Conservation (phyloP, 2,888 invertebrate genomes). For the Strigamia maritima region DNA sequence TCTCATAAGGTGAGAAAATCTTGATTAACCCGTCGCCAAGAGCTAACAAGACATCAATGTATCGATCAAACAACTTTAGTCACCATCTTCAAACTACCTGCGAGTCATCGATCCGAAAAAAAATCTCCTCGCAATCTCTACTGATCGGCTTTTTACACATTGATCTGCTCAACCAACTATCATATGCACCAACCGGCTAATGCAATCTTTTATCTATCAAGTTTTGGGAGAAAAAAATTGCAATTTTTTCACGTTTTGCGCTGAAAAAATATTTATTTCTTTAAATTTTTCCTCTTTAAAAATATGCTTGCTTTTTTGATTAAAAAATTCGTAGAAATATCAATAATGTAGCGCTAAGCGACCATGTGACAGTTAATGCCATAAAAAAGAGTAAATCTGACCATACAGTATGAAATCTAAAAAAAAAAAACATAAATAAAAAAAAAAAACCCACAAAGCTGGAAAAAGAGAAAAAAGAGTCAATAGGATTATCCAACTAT, state of each 20-base stretch:
- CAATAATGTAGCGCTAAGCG: too few relatives aligned
- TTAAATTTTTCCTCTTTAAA: background rate
- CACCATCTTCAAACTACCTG: slow-evolving; percentile 12
- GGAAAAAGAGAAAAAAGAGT: too few relatives aligned
- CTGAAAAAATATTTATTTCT: background rate
- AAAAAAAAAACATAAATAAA: too few relatives aligned
- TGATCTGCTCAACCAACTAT: slow-evolving; percentile 24
- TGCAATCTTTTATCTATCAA: slow-evolving; percentile 3
- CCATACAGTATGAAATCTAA: too few relatives aligned
- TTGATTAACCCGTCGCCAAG: slow-evolving; percentile 5
- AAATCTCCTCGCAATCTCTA: slow-evolving; percentile 16
- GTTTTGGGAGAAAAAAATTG: too few relatives aligned
- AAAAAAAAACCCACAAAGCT: too few relatives aligned
- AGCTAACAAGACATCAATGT: slow-evolving; percentile 12
- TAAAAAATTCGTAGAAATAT: too few relatives aligned
- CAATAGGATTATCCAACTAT: too few relatives aligned
- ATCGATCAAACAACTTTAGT: background rate
- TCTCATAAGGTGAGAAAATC: slow-evolving; percentile 31
- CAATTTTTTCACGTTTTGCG: background rate
- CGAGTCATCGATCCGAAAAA: slow-evolving; percentile 1
- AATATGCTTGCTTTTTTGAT: too few relatives aligned
- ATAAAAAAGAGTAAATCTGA: too few relatives aligned
- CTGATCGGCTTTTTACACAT: slow-evolving; percentile 26
- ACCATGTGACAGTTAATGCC: too few relatives aligned
- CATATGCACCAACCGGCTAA: slow-evolving; percentile 8